Base-by-base conservation (phyloP, 2,797 vertebrate genomes). In the Sebastes nivosus region DNA sequence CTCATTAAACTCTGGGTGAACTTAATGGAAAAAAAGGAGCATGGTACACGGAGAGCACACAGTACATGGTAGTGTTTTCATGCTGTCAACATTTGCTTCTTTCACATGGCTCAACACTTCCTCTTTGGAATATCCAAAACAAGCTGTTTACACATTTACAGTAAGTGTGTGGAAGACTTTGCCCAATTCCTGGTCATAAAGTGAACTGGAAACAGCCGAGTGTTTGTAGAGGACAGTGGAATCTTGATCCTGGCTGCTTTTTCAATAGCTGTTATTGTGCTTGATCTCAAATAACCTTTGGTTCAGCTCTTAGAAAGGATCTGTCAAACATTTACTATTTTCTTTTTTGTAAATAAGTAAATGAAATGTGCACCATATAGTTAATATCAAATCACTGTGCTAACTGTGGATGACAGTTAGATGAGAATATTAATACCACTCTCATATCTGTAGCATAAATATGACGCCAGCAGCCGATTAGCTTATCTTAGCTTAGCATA, bases 1-100 rank as follows among this genome's bases (percentile, higher is more conserved):
- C 72, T 84, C 92, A 75, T 93, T 90, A 93, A 93, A 87, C 92
- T 85, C 69, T n/a, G 2, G 11, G n/a, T 91, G 87, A 91, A 91
- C 91, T 77, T 36, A 13, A 5, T 64, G 55, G 24, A 12, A 54
- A 54, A 78, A 78, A 69, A 52, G 36, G 16, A 27, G n/a, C 18
- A 27, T 8, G 3, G 30, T 9, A 32, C 6, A 36, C 38, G 5
- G 59, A 60, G 65, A 22, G 32, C n/a, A 63, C 27, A 57, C 18
- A 11, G 60, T 18, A 22, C 18, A 50, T 6, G 0, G n/a, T 11
- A 1, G 50, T 73, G 32, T 76, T 77, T 76, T 79, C 6, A 57
- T 46, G 16, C 42, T 63, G 36, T 60, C 30, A 50, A 50, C 24
- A 8, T 76, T 80, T 64, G 34, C 32, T 80, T 54, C 38, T 84